These are phyloP conservation scores for Clarias magur DNA, from an alignment of 2,113 vertebrate species.

Conservation along the genomic window DNA sequence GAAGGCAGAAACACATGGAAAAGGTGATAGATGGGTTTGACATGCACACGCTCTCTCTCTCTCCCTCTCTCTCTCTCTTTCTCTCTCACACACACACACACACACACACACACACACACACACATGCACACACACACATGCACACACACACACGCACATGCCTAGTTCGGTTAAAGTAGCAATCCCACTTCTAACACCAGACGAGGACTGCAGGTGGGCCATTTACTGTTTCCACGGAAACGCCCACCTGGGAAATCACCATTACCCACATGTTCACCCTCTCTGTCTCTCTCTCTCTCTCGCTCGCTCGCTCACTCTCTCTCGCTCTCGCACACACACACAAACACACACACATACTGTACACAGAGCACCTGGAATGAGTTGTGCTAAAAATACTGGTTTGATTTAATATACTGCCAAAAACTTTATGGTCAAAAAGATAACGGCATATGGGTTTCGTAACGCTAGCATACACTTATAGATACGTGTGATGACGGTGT, in stretches of 20 bases:
- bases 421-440: not conserved
- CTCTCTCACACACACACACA: not conserved
- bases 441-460: not conserved
- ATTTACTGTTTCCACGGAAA: conserved; percentile 54
- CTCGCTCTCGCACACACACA: not conserved
- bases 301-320: no score
- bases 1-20: conserved; percentile 49
- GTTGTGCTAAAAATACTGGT: conserved; percentile 8
- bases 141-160: conserved; percentile 5
- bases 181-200: conserved; percentile 44
- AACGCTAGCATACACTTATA: not conserved
- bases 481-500: not conserved
- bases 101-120: conserved; percentile 10
- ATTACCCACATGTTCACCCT: conserved; percentile 20
- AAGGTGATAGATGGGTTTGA: conserved; percentile 50
- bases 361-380: conserved; percentile 15
- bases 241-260: conserved; percentile 54
- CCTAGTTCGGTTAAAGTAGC: conserved; percentile 40
- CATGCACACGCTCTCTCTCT: conserved; percentile 11
- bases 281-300: not conserved
- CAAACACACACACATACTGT: not conserved
- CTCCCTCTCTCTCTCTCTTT: no score
- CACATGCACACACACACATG: not conserved
- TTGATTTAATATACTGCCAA: conserved; percentile 25
- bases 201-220: conserved; percentile 48